Percentiles rank a stretch among this genome's conserved stretches.
Conservation (phyloP, 35 echinoderm and acorn worm genomes). For the Diadema setosum region DNA sequence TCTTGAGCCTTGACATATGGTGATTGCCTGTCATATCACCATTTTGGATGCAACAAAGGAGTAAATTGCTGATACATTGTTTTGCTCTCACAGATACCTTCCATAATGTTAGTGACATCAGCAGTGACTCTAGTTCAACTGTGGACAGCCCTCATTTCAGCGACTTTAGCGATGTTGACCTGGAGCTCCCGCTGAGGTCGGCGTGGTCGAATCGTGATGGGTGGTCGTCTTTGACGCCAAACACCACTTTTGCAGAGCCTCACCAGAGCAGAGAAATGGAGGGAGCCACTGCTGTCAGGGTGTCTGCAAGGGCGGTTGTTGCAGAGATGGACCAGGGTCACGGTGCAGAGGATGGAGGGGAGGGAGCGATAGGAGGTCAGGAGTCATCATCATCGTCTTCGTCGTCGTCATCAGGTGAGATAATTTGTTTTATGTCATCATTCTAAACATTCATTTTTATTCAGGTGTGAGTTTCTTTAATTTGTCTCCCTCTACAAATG, state of each 20-base stretch:
- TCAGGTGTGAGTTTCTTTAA: no score
- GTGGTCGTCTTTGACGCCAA: conserved; percentile 48
- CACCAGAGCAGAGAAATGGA: not conserved
- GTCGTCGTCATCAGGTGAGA: no score
- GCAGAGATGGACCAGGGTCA: not conserved
- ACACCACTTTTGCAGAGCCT: not conserved
- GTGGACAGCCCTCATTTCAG: conserved; percentile 53
- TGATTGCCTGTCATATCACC: no score
- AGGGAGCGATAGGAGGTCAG: not conserved
- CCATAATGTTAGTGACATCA: not conserved
- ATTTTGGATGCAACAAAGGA: no score
- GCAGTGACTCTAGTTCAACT: conserved; percentile 14
- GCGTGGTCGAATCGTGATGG: conserved; percentile 53
- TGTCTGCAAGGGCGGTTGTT: not conserved
- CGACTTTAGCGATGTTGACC: conserved; percentile 61
- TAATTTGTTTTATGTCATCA: no score
- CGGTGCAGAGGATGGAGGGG: not conserved
- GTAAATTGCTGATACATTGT: no score
- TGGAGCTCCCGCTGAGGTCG: conserved; percentile 49
- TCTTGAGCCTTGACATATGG: no score
- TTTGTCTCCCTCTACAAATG: no score
- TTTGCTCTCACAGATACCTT: not conserved
- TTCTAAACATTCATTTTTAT: no score
- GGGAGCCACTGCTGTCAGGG: not conserved
- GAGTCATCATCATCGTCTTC: no score